Conservation (phyloP, 2,888 invertebrate species). For the Zhuqinia jingwanae region DNA sequence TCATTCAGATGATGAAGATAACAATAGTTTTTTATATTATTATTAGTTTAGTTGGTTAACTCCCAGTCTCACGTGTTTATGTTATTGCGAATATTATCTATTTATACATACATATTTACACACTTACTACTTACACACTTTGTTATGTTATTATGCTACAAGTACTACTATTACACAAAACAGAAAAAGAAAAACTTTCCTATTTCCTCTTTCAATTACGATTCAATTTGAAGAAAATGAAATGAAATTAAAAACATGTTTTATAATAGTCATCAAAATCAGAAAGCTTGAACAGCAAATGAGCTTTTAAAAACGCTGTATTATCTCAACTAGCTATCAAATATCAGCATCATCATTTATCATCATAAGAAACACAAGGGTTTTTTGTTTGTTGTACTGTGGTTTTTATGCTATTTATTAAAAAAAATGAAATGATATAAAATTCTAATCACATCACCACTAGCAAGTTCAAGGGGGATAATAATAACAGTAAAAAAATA, state of each 20-base stretch:
- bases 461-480: slow-evolving; percentile 22
- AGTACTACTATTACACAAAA: background rate
- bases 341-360: no score
- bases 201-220: background rate
- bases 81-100: no score
- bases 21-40: slow-evolving; percentile 25
- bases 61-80: background rate
- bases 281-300: slow-evolving; percentile 14
- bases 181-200: slow-evolving; percentile 15
- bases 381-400: no score
- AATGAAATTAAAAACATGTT: slow-evolving; percentile 20
- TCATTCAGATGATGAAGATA: background rate
- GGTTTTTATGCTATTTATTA: background rate
- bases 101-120: background rate
- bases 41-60: background rate
- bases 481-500: background rate
- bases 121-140: background rate
- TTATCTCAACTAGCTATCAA: no score
- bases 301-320: background rate
- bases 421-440: background rate
- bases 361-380: no score
- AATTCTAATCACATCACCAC: no score
- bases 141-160: background rate
- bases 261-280: background rate
- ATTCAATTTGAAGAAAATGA: slow-evolving; percentile 10